Conservation (phyloP, 2,888 invertebrate genomes). For the Dendrolimus houi region DNA sequence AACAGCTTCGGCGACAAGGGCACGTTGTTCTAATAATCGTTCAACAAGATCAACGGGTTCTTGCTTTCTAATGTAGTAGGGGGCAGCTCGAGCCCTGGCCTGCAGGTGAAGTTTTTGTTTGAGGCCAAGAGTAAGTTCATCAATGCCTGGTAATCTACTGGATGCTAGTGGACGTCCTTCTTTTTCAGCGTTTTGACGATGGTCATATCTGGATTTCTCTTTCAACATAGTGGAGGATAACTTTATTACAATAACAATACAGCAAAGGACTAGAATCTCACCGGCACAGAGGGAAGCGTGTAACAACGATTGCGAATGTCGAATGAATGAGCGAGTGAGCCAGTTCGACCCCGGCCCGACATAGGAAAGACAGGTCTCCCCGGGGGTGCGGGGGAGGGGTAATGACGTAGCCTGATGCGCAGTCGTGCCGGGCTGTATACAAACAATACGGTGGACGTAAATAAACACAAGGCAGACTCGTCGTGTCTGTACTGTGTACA, state of each 20-base stretch:
- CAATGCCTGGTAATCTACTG: slow-evolving; percentile 62
- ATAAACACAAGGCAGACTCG: slow-evolving; percentile 67
- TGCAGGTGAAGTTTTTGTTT: slow-evolving; percentile 73
- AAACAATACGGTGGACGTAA: slow-evolving; percentile 76
- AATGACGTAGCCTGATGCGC: slow-evolving; percentile 71
- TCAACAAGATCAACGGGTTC: slow-evolving; percentile 72
- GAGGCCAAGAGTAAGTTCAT: slow-evolving; percentile 67
- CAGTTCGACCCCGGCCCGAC: slow-evolving; percentile 49
- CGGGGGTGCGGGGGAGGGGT: slow-evolving; percentile 49
- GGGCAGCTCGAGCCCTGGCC: slow-evolving; percentile 68
- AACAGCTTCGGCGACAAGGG: slow-evolving; percentile 73
- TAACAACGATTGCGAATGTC: slow-evolving; percentile 66
- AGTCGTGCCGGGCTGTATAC: slow-evolving; percentile 75
- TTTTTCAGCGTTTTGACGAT: slow-evolving; percentile 43
- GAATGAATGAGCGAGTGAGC: slow-evolving; percentile 72
- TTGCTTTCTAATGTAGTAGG: slow-evolving; percentile 72
- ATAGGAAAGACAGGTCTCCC: slow-evolving; percentile 55
- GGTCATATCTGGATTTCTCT: slow-evolving; percentile 61
- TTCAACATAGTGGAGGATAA: slow-evolving; percentile 56
- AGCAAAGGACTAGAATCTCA: slow-evolving; percentile 42
- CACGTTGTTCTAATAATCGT: slow-evolving; percentile 63
- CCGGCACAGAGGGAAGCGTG: slow-evolving; percentile 48
- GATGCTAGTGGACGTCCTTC: slow-evolving; percentile 49
- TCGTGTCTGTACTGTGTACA: slow-evolving; percentile 38
- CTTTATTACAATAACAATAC: slow-evolving; percentile 22